Base-by-base conservation (phyloP, 2,888 invertebrate species). In the Xanthorhoe spadicearia region DNA sequence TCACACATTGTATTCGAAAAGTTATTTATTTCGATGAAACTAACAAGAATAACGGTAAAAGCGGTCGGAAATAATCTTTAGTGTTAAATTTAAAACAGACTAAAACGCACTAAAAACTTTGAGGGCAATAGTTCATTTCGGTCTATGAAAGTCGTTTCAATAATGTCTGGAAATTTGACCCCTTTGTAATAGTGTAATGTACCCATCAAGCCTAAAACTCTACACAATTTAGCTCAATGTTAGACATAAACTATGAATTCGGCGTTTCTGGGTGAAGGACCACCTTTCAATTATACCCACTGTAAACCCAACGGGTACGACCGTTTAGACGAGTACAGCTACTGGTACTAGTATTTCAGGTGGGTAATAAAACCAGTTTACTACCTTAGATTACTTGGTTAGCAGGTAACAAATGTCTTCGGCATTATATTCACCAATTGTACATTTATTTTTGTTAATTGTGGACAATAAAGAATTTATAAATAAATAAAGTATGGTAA, bases 161-260 rank as follows among this genome's bases (percentile, higher is more conserved):
- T 58, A 53, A 38, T 35, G 35, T 32, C 43, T 35, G 56, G 49
- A 61, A 49, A 55, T 55, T 9, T 48, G 32, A 48, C 48, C 54
- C 43, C 38, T 32, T 61, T 35, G 35, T 60, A 60, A 56, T 60
- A 49, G 54, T 43, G 7, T 56, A 59, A 58, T 59, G 58, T 52
- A 17, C 18, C 17, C 55, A 63, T 61, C 56, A 64, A 61, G 57
- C 60, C 52, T 32, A 61, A 55, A 49, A 57, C 57, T 56, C 56
- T 53, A 56, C 57, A 60, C 50, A 55, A 64, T 68, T 64, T 54
- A 64, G 68, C 52, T 61, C 50, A 64, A 68, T 61, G 68, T 61
- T 46, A 74, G 66, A 75, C 77, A 78, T 77, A 81, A 71, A 74
- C 64, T 68, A 68, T 64, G 68, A 68, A 67, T 67, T 61, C 32